Conservation (phyloP, 2,113 vertebrate genomes). For the Oreotrochilus melanogaster region DNA sequence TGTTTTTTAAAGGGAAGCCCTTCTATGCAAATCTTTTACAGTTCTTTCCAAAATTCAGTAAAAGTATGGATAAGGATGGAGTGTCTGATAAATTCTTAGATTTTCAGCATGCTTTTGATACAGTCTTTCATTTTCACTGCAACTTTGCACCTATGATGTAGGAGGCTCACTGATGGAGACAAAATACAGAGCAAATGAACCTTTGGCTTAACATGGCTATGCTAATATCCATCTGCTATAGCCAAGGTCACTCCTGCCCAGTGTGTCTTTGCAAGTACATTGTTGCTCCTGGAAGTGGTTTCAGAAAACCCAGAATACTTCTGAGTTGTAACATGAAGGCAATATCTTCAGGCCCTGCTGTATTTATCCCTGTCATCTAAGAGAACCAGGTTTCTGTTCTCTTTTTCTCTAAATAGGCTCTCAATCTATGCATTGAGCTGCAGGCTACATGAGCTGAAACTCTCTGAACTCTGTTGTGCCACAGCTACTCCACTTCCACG, state of each 20-base stretch:
- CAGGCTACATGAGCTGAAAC: neutral
- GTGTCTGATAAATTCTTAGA: neutral
- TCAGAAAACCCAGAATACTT: neutral
- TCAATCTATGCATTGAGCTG: neutral
- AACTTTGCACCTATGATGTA: neutral
- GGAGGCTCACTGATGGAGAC: neutral
- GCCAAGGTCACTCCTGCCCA: neutral
- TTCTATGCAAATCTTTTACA: neutral
- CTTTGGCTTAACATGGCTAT: neutral
- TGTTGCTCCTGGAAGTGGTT: neutral
- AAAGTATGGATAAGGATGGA: neutral
- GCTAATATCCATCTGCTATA: neutral
- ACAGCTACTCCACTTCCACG: neutral
- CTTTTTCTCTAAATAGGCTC: neutral
- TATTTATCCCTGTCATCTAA: neutral
- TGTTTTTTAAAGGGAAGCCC: neutral
- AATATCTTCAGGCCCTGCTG: accelerated
- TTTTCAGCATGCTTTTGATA: neutral
- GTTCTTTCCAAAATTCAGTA: neutral
- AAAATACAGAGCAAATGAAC: neutral
- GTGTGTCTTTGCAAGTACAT: neutral
- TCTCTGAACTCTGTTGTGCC: neutral
- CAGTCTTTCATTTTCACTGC: neutral
- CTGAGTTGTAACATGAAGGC: neutral
- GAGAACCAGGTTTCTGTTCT: neutral